These are phyloP conservation scores for Hypercompe scribonia DNA, from an alignment of 2,888 invertebrate genomes.

Conservation along the genomic window DNA sequence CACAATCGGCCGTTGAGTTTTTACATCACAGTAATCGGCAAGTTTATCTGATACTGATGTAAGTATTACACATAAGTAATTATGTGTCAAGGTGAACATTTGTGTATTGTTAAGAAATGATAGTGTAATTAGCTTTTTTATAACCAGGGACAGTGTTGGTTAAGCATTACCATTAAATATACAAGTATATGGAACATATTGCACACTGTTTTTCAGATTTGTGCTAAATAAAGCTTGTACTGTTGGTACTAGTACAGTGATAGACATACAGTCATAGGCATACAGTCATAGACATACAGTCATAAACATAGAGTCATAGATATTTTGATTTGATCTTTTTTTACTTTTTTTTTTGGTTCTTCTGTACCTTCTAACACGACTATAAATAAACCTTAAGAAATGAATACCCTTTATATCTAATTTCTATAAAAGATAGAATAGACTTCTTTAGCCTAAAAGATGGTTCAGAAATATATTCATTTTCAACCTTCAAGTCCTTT, in stretches of 20 bases:
- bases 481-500: no score
- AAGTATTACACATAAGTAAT: slow-evolving; percentile 45
- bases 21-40: slow-evolving; percentile 44
- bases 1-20: slow-evolving; percentile 17
- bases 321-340: no score
- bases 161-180: not conserved
- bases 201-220: not conserved
- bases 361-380: no score
- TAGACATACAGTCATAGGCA: not conserved
- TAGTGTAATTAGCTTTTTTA: slow-evolving; percentile 12
- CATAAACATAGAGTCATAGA: no score
- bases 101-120: slow-evolving; percentile 27
- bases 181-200: not conserved
- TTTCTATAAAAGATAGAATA: no score
- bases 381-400: no score
- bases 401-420: no score
- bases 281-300: no score
- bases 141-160: slow-evolving; percentile 6
- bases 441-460: no score
- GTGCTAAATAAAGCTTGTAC: not conserved
- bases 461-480: no score
- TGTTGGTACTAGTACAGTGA: not conserved
- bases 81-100: slow-evolving; percentile 47
- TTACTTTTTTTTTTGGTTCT: no score
- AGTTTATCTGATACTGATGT: slow-evolving; percentile 50